Percentiles rank a stretch among this genome's conserved stretches.
Evolutionary conservation across 2,113 vertebrate species (phyloP).

Genomic region (Gambusia affinis): DNA sequence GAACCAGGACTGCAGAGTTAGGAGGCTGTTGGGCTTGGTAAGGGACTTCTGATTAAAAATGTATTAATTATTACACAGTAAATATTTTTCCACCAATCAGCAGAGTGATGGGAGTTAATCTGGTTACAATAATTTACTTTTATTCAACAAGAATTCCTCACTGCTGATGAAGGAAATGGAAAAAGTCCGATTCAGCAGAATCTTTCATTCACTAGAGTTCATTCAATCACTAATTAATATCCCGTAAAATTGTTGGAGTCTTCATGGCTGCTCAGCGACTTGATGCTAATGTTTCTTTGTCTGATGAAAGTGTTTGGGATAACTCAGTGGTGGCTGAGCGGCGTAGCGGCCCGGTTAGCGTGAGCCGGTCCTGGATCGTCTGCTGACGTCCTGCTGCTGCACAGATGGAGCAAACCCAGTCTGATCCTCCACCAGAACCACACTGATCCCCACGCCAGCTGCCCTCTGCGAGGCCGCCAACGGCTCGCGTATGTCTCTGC

Average conservation of each 20-base stretch:
- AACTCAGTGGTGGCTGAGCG: not conserved
- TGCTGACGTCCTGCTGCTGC: slow-evolving; percentile 31
- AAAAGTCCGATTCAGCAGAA: slow-evolving; percentile 27
- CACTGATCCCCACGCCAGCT: slow-evolving; percentile 38
- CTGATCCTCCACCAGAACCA: slow-evolving; percentile 18
- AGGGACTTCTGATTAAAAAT: slow-evolving; percentile 19
- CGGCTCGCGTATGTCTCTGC: slow-evolving; percentile 32
- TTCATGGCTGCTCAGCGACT: not conserved
- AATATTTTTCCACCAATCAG: not conserved
- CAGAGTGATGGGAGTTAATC: not conserved
- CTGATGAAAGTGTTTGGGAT: not conserved
- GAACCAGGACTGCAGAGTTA: slow-evolving; percentile 32
- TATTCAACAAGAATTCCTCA: not conserved
- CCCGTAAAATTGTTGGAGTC: not conserved
- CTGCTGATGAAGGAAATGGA: not conserved
- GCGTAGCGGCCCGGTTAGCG: not conserved
- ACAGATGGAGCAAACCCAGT: slow-evolving; percentile 64
- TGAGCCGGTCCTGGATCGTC: slow-evolving; percentile 7
- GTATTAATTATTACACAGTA: not conserved
- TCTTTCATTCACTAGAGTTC: not conserved
- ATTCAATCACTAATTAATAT: not conserved
- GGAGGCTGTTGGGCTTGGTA: slow-evolving; percentile 49
- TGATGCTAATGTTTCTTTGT: not conserved
- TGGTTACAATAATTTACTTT: not conserved
- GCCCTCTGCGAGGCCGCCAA: slow-evolving; percentile 36